Evolutionary conservation across 2,797 vertebrate species (phyloP).

Genomic region (Eulemur rubriventer): DNA sequence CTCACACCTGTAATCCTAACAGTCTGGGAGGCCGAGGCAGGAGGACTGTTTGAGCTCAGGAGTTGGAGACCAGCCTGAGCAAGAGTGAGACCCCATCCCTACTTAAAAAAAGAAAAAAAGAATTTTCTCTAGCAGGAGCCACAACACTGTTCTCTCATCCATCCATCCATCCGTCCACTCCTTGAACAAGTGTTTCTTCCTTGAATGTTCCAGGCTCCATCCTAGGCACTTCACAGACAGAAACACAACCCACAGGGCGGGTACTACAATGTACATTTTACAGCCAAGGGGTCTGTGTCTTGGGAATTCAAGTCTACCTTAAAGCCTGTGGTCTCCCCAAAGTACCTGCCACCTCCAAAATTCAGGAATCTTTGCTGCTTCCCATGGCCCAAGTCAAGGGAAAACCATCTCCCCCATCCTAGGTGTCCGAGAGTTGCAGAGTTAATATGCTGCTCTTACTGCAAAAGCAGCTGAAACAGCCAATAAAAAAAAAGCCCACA

Average conservation of each 20-base stretch:
- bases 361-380: not conserved
- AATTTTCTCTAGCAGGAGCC: not conserved
- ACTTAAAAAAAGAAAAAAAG: too few relatives aligned
- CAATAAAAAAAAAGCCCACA: not conserved
- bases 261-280: not conserved
- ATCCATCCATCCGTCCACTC: not conserved
- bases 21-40: too few relatives aligned
- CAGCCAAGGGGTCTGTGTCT: not conserved
- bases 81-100: too few relatives aligned
- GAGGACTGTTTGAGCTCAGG: too few relatives aligned
- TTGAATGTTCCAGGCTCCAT: not conserved
- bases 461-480: not conserved
- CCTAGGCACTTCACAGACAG: not conserved
- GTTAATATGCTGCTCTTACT: not conserved
- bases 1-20: too few relatives aligned
- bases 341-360: not conserved
- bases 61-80: too few relatives aligned
- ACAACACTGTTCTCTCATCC: not conserved
- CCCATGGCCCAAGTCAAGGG: not conserved
- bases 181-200: not conserved
- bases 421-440: not conserved
- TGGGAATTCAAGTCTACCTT: not conserved
- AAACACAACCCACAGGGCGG: not conserved
- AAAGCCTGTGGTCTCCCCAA: not conserved
- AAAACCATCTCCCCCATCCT: not conserved